Conservation (phyloP, 2,113 vertebrate species). For the Pangasianodon gigas region DNA sequence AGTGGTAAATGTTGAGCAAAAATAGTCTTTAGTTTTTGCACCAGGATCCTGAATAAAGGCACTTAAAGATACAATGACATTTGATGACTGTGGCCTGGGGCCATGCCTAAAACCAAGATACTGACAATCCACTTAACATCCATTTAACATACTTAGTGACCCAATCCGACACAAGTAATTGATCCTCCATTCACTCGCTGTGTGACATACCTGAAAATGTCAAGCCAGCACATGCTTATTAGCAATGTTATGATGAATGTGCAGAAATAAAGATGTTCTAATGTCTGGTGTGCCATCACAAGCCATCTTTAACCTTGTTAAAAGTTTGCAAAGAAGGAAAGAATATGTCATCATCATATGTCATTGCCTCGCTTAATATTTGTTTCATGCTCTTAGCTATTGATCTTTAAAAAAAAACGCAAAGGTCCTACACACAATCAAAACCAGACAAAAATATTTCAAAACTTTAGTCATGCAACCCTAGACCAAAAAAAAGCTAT, state of each 20-base stretch:
- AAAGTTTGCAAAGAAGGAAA: background rate
- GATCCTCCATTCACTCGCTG: slow-evolving; percentile 55
- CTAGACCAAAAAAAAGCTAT: background rate
- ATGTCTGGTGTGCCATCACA: background rate
- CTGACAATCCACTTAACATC: slow-evolving; percentile 12
- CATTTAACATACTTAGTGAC: slow-evolving; percentile 37
- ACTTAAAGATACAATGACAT: slow-evolving; percentile 6
- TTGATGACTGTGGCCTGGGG: slow-evolving; percentile 14
- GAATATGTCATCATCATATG: background rate
- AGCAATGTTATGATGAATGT: background rate
- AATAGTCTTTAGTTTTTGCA: background rate
- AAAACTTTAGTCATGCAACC: background rate
- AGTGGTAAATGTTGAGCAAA: background rate
- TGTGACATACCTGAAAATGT: slow-evolving; percentile 17
- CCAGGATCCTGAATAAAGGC: background rate
- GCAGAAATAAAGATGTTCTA: background rate
- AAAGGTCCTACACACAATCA: background rate
- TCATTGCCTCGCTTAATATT: background rate
- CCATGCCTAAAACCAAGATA: background rate
- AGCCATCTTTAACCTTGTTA: background rate
- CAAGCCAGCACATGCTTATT: background rate
- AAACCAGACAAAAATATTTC: slow-evolving; percentile 1
- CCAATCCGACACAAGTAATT: slow-evolving; percentile 35
- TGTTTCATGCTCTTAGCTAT: background rate
- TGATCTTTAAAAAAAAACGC: background rate